Base-by-base conservation (phyloP, 1,140 invertebrate species). In the Steinernema khuongi region DNA sequence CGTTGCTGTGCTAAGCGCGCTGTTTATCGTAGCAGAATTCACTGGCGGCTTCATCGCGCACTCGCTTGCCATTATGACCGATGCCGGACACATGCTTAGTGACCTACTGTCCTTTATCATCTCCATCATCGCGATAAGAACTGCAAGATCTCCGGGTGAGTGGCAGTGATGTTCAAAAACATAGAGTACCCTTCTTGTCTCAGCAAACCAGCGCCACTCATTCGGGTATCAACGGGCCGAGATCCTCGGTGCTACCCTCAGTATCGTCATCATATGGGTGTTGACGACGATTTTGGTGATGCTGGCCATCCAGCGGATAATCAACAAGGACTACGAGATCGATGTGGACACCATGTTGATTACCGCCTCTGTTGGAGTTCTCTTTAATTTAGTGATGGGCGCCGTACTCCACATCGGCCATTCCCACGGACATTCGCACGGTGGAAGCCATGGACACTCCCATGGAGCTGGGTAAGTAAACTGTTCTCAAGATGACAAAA, bases 51-150 rank as follows among this genome's bases (percentile, higher is more conserved):
- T 74, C 69, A 44, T 81, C n/a, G 81, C 83, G 1, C 29, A 80
- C 66, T 75, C 33, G 89, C 89, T 98, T 81, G 94, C 95, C 30
- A 94, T 97, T 77, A 92, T 94, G 43, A 96, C 96, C 28, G 96
- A 98, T 87, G 95, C 95, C 11, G 95, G 94, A 26, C 96, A 98
- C 87, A 88, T 98, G 69, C 67, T 97, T 44, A 96, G 93, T 72
- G 96, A 97, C 87, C 94, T 98, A 85, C 93, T 93, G 50, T 93
- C 93, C 81, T 97, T 97, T 86, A 92, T 97, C 91, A 97, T 98
- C 86, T 96, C 94, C 18, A 87, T 97, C 41, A 92, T 96, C 87
- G 92, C 95, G 1, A 87, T 98, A 78, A 95, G 92, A 90, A 89
- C 97, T 31, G 92, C 93, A 0, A 89, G 90, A 73, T 88, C 93